Evolutionary conservation across 2,888 invertebrate genomes (phyloP), one percentile per base, ranked within the genome.

Genomic region (Amiota communis): DNA sequence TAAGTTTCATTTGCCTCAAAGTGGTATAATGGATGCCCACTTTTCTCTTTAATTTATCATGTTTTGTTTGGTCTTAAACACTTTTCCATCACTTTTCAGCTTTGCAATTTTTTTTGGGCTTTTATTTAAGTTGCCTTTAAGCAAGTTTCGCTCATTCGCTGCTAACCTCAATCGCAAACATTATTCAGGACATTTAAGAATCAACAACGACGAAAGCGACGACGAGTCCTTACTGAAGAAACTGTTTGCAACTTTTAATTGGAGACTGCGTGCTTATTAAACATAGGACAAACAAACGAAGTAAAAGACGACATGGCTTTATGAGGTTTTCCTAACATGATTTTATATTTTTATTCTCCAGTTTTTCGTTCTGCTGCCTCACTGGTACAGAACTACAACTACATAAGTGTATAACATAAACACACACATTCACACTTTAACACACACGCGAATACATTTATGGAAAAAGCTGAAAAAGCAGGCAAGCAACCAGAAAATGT

Each of bases 231-330:
- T 64, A 46, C 64, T 15, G 4, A 20, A 15, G 53, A 1, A 53
- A 65, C 57, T 53, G 48, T 73, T 76, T 77, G 74, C 74, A 84
- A 86, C 79, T 83, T 86, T 83, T 83, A 83, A 83, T 83, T 83
- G 83, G 80, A 80, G 84, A 83, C 80, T 81, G 84, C 84, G 77
- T 78, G 75, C 71, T 78, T 72, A 76, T 63, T 73, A 72, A 68
- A 53, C 8, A 59, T 36, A 11, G 8, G 59, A 59, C 15, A 20
- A 57, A 17, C 10, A 20, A 15, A 20, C 59, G 20, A 68, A 68
- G 51, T n/a, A 68, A 63, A 68, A 68, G 36, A 49, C 48, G 65
- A 15, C 15, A 48, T 48, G 48, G 49, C 15, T 48, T 65, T 48
- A 48, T 48, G 48, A 48, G 15, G 48, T 6, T 15, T 65, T n/a